Evolutionary conservation across 2,888 invertebrate species (phyloP).

Genomic region (Theodoxus fluviatilis): DNA sequence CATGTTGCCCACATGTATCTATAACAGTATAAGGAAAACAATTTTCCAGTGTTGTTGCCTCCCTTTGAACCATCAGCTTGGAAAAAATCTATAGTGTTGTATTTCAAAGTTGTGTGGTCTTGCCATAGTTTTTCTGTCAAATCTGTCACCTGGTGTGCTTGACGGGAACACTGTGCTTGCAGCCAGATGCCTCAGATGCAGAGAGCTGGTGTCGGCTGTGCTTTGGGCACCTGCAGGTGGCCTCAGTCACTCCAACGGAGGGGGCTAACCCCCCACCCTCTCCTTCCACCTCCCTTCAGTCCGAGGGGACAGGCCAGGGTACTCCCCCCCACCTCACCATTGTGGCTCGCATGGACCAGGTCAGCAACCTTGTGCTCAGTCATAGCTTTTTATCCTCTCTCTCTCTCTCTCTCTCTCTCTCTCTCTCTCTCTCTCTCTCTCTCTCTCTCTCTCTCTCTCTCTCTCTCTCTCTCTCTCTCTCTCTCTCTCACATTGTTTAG

Average conservation of each 20-base stretch:
- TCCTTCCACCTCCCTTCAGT: not conserved
- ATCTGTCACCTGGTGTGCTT: no score
- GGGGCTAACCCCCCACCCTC: not conserved
- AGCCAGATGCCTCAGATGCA: slow-evolving; percentile 67
- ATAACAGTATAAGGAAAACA: no score
- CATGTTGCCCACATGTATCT: no score
- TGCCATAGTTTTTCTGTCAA: no score
- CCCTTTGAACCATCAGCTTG: no score
- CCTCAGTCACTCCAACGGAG: slow-evolving; percentile 27
- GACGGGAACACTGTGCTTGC: no score
- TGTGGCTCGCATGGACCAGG: slow-evolving; percentile 68
- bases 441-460: slow-evolving; percentile 10
- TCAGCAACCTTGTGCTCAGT: not conserved
- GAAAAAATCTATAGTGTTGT: no score
- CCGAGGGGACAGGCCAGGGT: slow-evolving; percentile 38
- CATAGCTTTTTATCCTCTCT: not conserved
- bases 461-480: not conserved
- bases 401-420: slow-evolving; percentile 13
- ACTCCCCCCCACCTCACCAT: slow-evolving; percentile 64
- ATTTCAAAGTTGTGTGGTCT: no score
- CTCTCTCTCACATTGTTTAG: no score
- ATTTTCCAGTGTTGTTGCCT: no score
- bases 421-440: not conserved
- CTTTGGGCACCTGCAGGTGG: slow-evolving; percentile 53
- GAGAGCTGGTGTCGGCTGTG: slow-evolving; percentile 68